Base-by-base conservation (phyloP, 2,888 invertebrate genomes). In the Timema podura region DNA sequence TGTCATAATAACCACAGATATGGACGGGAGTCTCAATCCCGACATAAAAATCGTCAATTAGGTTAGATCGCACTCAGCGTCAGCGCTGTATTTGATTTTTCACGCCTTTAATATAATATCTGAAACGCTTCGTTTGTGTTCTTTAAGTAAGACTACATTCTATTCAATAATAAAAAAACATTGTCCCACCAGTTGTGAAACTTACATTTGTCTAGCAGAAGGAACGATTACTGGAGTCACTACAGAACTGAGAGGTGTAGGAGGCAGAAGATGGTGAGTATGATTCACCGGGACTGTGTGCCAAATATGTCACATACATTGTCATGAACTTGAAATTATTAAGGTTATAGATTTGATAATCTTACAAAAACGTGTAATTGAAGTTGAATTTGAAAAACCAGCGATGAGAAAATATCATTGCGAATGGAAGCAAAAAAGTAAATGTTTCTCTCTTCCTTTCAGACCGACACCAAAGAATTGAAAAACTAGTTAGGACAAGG, bases 261-360 rank as follows among this genome's bases (percentile, higher is more conserved):
- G 59, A 74, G 46, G 51, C 71, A 64, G 72, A 74, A 15, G 73
- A 73, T 30, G 75, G 73, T 46, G 73, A 75, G 67, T 74, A 72
- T 49, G 72, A 74, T 68, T 73, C 74, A 1, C 74, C 72, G 15
- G 72, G 72, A 48, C 69, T 68, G 64, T 69, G 69, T 48, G 73
- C 73, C 16, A 73, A 74, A 70, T 73, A 69, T 67, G 57, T 72
- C 48, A 73, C 72, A 10, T 74, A 74, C 54, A 67, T 72, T n/a
- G 57, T 71, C 48, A 74, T 75, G 73, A 65, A 73, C 57, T 54
- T 74, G 5, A 67, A 70, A 46, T 61, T 46, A 64, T 67, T 10
- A 71, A 61, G 67, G 73, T 74, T 67, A 6, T 74, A 15, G 70
- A 70, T 72, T 74, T 75, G 69, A 65, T 70, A 48, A 30, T 68